Evolutionary conservation across 2,888 invertebrate genomes (phyloP).

Genomic region (Trichacis sp.): DNA sequence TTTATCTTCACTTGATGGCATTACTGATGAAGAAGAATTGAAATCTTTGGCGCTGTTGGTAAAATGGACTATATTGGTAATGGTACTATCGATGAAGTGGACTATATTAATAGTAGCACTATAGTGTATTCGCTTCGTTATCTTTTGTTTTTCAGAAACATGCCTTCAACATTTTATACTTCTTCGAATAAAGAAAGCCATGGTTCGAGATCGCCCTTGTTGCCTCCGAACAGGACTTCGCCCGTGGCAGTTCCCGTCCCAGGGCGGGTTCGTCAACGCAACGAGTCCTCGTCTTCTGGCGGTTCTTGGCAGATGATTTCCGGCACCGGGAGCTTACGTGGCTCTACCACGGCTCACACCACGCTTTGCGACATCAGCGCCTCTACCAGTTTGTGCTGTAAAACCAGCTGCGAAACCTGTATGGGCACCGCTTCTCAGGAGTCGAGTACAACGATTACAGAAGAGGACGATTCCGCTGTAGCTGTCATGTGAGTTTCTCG

Average conservation of each 20-base stretch:
- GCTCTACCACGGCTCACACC: conserved; percentile 69
- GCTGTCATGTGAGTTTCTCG: conserved; percentile 55
- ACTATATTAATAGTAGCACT: too few species aligned
- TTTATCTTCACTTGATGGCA: too few species aligned
- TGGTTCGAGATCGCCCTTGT: conserved; percentile 61
- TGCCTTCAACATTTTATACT: conserved; percentile 57
- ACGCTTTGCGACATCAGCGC: conserved; percentile 56
- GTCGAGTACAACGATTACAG: conserved; percentile 68
- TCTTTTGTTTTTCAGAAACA: conserved; percentile 58
- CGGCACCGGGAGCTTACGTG: conserved; percentile 75
- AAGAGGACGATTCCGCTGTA: conserved; percentile 63
- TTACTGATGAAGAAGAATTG: too few species aligned
- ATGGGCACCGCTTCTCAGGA: conserved; percentile 66
- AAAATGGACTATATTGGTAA: too few species aligned
- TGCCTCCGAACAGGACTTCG: conserved; percentile 71
- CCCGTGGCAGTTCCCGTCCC: conserved; percentile 76
- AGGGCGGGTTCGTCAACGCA: conserved; percentile 71
- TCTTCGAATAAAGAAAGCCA: conserved; percentile 60
- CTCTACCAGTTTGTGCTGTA: conserved; percentile 54
- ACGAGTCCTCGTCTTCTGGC: conserved; percentile 73
- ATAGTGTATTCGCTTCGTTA: too few species aligned
- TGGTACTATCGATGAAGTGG: too few species aligned
- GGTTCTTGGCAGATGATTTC: conserved; percentile 81
- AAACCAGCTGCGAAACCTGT: conserved; percentile 55
- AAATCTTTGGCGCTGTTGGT: too few species aligned